Evolutionary conservation across 2,888 invertebrate species (phyloP), one percentile per base, ranked within the genome.

Genomic region (Ennomos erosarius): DNA sequence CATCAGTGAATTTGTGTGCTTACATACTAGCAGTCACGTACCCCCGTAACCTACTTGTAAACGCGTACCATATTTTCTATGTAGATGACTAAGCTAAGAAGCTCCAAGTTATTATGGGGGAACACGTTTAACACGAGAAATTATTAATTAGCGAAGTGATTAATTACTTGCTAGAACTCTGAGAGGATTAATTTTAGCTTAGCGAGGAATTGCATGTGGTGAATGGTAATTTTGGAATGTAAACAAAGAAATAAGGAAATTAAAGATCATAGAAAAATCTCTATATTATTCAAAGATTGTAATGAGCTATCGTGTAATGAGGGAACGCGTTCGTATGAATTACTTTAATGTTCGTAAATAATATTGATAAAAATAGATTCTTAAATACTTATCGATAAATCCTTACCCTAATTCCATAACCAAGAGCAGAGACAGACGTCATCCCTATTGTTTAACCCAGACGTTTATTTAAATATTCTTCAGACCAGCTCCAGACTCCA

Each of bases 391-490:
- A n/a, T n/a, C n/a, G 69, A 70, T 52, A 55, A 42, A 13, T 60
- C 76, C 76, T 78, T 69, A 73, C 79, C 79, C 84, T 82, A 83
- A 81, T 79, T 84, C 86, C 84, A 84, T 86, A 84, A 88, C 87
- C 88, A 90, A 85, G 84, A 77, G 70, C 71, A 74, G 79, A 81
- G 82, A 74, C 78, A 79, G 78, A 70, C 79, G 83, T 83, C 84
- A 82, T 74, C 84, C 84, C 59, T 52, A 88, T 90, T 90, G 90
- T 90, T 87, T 83, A 78, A 74, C 68, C 75, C 88, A 88, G 88
- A 90, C 88, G 82, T 79, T 87, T 58, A 88, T 90, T 88, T 90
- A 89, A 90, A 90, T 88, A 85, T 84, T 76, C 82, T 77, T 69
- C 76, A 68, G 81, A 74, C 81, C 73, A 76, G 79, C 74, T 79